Conservation (phyloP, 1,140 invertebrate species). For the Thaumetopoea pityocampa region DNA sequence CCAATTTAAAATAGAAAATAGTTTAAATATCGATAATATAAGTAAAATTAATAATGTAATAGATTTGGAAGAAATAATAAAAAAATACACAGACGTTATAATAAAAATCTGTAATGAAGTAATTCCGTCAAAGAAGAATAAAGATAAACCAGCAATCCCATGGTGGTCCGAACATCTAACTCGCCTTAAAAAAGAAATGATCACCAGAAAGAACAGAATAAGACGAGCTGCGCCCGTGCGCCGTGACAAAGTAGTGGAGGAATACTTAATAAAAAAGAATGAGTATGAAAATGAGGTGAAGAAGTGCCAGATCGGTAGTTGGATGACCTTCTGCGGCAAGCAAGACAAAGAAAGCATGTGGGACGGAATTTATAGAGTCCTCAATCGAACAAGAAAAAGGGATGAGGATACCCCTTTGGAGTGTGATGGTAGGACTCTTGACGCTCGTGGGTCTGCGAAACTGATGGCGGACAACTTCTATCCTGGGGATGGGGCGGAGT, state of each 20-base stretch:
- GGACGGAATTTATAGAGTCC: no score
- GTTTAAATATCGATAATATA: constrained; percentile 7
- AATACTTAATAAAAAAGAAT: constrained; percentile 2
- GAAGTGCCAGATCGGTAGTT: constrained; percentile 17
- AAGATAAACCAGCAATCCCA: constrained; percentile 2
- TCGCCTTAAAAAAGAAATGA: neutral
- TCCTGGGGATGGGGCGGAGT: constrained; percentile 2
- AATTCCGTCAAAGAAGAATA: constrained; percentile 17
- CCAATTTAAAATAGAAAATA: no score
- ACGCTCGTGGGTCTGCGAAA: no score
- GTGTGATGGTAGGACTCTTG: no score
- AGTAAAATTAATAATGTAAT: neutral
- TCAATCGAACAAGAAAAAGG: no score
- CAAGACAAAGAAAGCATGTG: no score
- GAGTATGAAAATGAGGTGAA: neutral
- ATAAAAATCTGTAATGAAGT: constrained; percentile 2
- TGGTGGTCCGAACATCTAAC: no score
- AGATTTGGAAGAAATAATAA: constrained; percentile 1
- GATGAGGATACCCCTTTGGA: no score
- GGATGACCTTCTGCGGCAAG: constrained; percentile 23
- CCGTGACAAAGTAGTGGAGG: neutral
- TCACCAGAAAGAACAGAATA: neutral
- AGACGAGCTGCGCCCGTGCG: neutral
- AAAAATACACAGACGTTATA: no score
- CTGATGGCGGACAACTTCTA: constrained; percentile 25